Base-by-base conservation (phyloP, 2,113 vertebrate genomes). In the Lonchura striata region DNA sequence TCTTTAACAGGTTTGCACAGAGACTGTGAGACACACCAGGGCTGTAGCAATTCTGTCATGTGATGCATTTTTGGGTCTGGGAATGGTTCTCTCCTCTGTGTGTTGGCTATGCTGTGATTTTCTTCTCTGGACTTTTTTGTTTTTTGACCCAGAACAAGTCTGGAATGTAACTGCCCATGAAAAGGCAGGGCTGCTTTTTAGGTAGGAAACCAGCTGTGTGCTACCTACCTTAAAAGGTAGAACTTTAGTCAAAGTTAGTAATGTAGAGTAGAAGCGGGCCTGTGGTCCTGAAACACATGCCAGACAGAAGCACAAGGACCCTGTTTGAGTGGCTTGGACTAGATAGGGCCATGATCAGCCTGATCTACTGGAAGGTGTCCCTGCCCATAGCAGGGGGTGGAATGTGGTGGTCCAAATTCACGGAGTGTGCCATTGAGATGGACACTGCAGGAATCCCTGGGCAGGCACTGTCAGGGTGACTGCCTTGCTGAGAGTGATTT, bases 11-110 rank as follows among this genome's bases (percentile, higher is more conserved):
- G 12, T 78, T 59, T 59, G 18, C 33, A 39, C 31, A 30, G 20
- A 75, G 35, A 16, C 28, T 49, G 3, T 46, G 33, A 78, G 54
- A 24, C 11, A 13, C 13, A 27, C 5, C 0, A 2, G 53, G 21
- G 11, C 16, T 0, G 0, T 24, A 31, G 15, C 16, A 30, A 6
- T 35, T 83, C 54, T 70, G 30, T 27, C 49, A 15, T 6, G 13
- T 3, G 23, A 5, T 20, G 3, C 9, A 10, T 10, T 6, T 49
- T 61, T 37, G 46, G 11, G 11, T 24, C 22, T 71, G 21, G 24
- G 49, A 50, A 22, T 35, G 15, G 30, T 47, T 72, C 2, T 66
- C 13, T 39, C 15, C 35, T 37, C 57, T 18, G 16, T 17, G 1
- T 20, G 12, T 54, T 82, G 39, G 10, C 54, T 78, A 11, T 37